Percentiles rank a stretch among this genome's conserved stretches.
Conservation (phyloP, 2,113 vertebrate genomes). For the Hyaena hyaena region DNA sequence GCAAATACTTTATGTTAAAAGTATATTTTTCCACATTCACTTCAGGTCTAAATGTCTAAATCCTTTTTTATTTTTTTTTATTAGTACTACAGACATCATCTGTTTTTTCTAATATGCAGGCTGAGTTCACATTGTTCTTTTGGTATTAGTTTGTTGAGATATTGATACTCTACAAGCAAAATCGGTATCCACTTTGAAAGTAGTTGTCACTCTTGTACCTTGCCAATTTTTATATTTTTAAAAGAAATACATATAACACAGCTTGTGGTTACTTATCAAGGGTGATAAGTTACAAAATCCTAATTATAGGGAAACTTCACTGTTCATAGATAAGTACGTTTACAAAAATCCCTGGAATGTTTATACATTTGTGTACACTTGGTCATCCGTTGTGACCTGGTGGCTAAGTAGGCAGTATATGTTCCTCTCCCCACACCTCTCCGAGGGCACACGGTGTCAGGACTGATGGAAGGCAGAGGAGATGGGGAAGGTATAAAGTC, state of each 20-base stretch:
- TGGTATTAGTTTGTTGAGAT: neutral
- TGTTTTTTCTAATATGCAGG: neutral
- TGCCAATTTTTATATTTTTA: constrained; percentile 49
- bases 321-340: neutral
- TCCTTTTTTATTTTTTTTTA: neutral
- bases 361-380: neutral
- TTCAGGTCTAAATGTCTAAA: neutral
- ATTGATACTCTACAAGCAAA: constrained; percentile 22
- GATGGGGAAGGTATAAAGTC: neutral
- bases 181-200: constrained; percentile 32
- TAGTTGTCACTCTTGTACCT: neutral
- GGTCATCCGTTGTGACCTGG: neutral
- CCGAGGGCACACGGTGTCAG: neutral
- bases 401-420: neutral
- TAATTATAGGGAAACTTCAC: constrained; percentile 28
- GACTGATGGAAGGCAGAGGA: neutral
- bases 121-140: neutral
- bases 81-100: neutral
- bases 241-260: constrained; percentile 19
- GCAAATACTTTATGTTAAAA: constrained; percentile 44
- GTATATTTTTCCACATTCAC: neutral
- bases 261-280: constrained; percentile 19
- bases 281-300: constrained; percentile 47
- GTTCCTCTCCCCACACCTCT: neutral
- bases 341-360: neutral